Percentiles rank a stretch among this genome's conserved stretches.
These are phyloP conservation scores for Aphodius granarius DNA, from an alignment of 2,888 invertebrate genomes.

Conservation along the genomic window DNA sequence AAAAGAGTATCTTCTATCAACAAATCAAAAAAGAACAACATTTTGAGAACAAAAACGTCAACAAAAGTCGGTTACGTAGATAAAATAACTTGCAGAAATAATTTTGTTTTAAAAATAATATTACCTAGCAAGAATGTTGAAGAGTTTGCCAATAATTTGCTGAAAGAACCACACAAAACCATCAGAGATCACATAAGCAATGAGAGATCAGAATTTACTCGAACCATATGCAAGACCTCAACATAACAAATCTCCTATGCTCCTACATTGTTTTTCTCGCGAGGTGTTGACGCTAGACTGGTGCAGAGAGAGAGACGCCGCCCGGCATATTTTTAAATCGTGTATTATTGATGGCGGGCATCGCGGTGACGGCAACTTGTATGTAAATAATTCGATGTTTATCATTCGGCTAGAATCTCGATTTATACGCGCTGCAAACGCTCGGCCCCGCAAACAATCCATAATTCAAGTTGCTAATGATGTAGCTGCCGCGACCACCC, in stretches of 20 bases:
- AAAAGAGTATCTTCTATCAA: too few species aligned
- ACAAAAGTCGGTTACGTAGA: too few species aligned
- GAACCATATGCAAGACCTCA: not conserved
- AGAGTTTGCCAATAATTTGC: too few species aligned
- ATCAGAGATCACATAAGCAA: too few species aligned
- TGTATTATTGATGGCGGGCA: not conserved
- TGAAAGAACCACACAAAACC: too few species aligned
- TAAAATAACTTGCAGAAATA: too few species aligned
- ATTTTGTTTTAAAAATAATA: too few species aligned
- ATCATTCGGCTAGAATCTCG: conserved; percentile 25
- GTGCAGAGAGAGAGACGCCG: not conserved
- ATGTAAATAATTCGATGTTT: conserved; percentile 20
- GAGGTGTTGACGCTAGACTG: not conserved
- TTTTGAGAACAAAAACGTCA: too few species aligned
- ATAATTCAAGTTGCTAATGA: conserved; percentile 55
- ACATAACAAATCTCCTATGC: not conserved
- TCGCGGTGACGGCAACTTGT: not conserved
- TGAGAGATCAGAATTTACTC: too few species aligned
- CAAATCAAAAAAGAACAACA: too few species aligned
- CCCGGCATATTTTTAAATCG: not conserved
- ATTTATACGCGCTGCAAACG: conserved; percentile 44
- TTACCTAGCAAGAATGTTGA: too few species aligned
- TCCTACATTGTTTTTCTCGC: not conserved
- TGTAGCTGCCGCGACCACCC: conserved; percentile 50
- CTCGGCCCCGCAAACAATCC: conserved; percentile 50